A percentile compares a stretch with the other conserved stretches of the same genome.
Evolutionary conservation across 2,113 vertebrate species (phyloP).

Genomic region (Amphiprion percula): DNA sequence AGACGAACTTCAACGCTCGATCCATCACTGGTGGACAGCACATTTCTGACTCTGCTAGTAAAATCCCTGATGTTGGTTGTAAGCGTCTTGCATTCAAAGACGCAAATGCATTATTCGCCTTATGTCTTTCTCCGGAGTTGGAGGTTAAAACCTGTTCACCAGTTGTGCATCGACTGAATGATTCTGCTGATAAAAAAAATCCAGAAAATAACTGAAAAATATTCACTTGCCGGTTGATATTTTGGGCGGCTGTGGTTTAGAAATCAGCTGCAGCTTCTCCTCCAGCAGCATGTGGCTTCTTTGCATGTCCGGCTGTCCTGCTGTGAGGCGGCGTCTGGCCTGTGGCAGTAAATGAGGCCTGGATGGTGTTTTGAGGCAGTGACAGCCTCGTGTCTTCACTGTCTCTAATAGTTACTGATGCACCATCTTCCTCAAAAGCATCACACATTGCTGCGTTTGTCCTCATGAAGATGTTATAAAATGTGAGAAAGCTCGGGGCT

Average conservation of each 20-base stretch:
- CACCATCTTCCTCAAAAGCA: background rate
- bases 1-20: background rate
- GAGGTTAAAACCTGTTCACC: background rate
- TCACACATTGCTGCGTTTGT: background rate
- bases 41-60: background rate
- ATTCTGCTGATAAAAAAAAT: background rate
- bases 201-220: background rate
- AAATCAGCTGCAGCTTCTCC: conserved; percentile 32
- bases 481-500: background rate
- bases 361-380: conserved; percentile 19
- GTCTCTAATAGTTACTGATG: conserved; percentile 1
- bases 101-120: background rate
- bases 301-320: conserved; percentile 29
- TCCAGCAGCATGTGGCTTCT: background rate
- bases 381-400: background rate
- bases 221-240: background rate
- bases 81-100: too few species aligned
- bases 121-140: background rate
- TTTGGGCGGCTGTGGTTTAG: background rate
- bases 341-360: background rate
- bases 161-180: background rate
- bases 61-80: background rate
- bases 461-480: background rate
- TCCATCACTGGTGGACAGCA: background rate
- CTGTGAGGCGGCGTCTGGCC: conserved; percentile 16